Evolutionary conservation across 2,113 vertebrate genomes (phyloP).

Genomic region (Indri indri): DNA sequence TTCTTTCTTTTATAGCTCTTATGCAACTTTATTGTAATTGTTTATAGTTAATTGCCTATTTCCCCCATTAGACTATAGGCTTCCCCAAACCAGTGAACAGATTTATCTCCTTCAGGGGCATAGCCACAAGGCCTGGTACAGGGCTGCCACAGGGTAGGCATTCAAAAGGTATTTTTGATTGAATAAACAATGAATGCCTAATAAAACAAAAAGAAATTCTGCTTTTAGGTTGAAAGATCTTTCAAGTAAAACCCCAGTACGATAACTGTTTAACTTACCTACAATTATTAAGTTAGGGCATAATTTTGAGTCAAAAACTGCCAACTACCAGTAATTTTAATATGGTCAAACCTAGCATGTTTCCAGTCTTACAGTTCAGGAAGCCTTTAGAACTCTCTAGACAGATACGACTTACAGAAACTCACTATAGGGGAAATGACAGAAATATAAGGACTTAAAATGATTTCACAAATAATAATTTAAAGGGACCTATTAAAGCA

Average conservation of each 20-base stretch:
- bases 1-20: background rate
- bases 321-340: background rate
- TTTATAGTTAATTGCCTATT: background rate
- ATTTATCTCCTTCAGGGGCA: background rate
- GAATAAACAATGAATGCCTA: background rate
- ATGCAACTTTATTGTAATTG: background rate
- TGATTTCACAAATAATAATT: constrained; percentile 31
- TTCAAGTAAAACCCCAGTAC: background rate
- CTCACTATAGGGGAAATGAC: background rate
- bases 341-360: background rate
- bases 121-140: background rate
- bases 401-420: background rate
- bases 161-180: constrained; percentile 31
- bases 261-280: background rate
- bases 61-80: background rate
- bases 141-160: background rate
- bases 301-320: background rate
- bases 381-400: background rate
- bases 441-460: background rate
- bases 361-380: background rate
- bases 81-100: background rate
- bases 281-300: background rate
- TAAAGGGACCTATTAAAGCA: background rate
- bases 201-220: constrained; percentile 14
- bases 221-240: background rate